These are phyloP conservation scores for Hippocampus guttulatus DNA, from an alignment of 2,113 vertebrate species.

Conservation along the genomic window DNA sequence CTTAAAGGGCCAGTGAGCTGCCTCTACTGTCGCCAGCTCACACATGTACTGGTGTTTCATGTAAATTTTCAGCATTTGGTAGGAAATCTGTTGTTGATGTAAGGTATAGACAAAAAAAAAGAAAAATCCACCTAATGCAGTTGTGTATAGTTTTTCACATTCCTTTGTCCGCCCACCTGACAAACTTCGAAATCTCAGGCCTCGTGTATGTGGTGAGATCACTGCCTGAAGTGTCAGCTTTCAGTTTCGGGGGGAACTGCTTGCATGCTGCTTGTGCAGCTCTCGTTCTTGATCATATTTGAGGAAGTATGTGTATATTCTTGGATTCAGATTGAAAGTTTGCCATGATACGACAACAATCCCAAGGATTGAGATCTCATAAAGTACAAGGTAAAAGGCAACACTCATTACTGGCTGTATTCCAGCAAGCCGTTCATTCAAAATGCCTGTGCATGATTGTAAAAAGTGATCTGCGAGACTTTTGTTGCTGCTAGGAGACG, in stretches of 20 bases:
- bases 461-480: background rate
- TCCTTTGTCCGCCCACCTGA: constrained; percentile 39
- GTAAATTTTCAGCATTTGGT: constrained; percentile 3
- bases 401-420: background rate
- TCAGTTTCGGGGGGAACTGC: constrained; percentile 35
- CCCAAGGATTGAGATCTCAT: background rate
- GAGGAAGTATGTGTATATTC: background rate
- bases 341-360: background rate
- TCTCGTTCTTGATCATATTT: background rate
- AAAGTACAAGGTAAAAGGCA: background rate
- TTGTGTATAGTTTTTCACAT: constrained; percentile 35
- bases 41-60: background rate
- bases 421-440: background rate
- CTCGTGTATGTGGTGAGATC: constrained; percentile 46
- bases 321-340: background rate
- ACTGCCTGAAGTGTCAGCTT: constrained; percentile 39
- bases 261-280: background rate
- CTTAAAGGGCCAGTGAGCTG: constrained; percentile 2
- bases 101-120: background rate
- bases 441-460: background rate
- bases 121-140: constrained; percentile 2
- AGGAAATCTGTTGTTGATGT: constrained; percentile 6
- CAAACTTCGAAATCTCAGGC: constrained; percentile 40
- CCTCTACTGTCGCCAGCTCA: background rate
- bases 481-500: background rate